Evolutionary conservation across 2,797 vertebrate genomes (phyloP).

Genomic region (Chromis chromis): DNA sequence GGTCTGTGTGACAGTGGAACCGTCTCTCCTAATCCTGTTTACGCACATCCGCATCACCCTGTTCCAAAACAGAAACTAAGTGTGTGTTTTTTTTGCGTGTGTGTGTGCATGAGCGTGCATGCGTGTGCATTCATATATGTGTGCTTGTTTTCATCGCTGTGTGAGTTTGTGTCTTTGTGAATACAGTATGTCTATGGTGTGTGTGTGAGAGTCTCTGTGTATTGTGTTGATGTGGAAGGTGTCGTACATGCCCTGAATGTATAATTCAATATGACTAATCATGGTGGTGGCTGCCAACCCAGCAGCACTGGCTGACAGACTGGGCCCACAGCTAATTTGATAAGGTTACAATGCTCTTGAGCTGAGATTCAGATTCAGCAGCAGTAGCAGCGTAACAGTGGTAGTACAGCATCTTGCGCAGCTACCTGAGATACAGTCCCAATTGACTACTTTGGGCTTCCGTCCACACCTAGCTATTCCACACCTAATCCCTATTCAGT

Average conservation of each 20-base stretch:
- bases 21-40: conserved; percentile 87
- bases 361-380: conserved; percentile 71
- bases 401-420: conserved; percentile 35
- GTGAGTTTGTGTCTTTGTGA: conserved; percentile 51
- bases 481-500: conserved; percentile 71
- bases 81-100: conserved; percentile 46
- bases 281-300: conserved; percentile 83
- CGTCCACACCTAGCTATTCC: conserved; percentile 57
- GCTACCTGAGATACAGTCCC: conserved; percentile 73
- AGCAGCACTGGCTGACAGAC: conserved; percentile 82
- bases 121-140: conserved; percentile 7
- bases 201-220: conserved; percentile 45
- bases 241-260: conserved; percentile 82
- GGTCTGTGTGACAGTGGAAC: conserved; percentile 86
- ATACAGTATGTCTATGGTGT: conserved; percentile 52
- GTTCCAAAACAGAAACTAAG: conserved; percentile 80
- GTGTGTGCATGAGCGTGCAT: conserved; percentile 24
- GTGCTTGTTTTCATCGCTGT: conserved; percentile 27
- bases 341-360: conserved; percentile 84
- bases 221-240: conserved; percentile 80
- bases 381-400: conserved; percentile 47
- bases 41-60: conserved; percentile 84
- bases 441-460: conserved; percentile 59
- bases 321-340: conserved; percentile 85
- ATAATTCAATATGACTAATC: conserved; percentile 90